Evolutionary conservation across 2,888 invertebrate species (phyloP).

Genomic region (Habroteleia sp.): DNA sequence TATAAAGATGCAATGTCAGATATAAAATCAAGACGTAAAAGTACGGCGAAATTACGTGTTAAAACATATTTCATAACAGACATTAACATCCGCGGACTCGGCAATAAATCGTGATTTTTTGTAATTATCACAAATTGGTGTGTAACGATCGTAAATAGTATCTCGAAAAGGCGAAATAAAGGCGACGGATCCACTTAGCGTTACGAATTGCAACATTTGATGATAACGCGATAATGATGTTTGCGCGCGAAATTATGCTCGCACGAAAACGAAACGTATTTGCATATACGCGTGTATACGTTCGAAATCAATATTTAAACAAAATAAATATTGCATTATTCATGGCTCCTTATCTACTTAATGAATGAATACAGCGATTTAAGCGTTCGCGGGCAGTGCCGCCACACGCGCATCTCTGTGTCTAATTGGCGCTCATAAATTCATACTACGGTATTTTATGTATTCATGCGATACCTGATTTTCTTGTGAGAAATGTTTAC

Average conservation of each 20-base stretch:
- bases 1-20: constrained; percentile 55
- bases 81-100: constrained; percentile 43
- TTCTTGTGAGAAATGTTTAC: constrained; percentile 53
- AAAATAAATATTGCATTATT: constrained; percentile 52
- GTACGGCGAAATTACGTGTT: constrained; percentile 53
- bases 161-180: constrained; percentile 17
- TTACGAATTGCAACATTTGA: constrained; percentile 29
- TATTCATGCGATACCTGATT: constrained; percentile 53
- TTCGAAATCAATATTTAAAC: constrained; percentile 38
- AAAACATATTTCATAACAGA: constrained; percentile 56
- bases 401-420: constrained; percentile 20
- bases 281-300: background rate
- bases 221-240: constrained; percentile 42
- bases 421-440: constrained; percentile 54
- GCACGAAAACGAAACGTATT: background rate
- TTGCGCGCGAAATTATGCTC: constrained; percentile 5
- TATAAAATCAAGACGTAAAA: constrained; percentile 57
- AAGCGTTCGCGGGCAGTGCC: constrained; percentile 29
- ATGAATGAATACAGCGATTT: constrained; percentile 42
- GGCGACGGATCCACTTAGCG: constrained; percentile 23
- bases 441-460: constrained; percentile 38
- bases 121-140: constrained; percentile 49
- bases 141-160: constrained; percentile 35
- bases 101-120: constrained; percentile 36
- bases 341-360: constrained; percentile 47